Conservation (phyloP, 2,888 invertebrate genomes). For the Rotaria magnacalcarata region DNA sequence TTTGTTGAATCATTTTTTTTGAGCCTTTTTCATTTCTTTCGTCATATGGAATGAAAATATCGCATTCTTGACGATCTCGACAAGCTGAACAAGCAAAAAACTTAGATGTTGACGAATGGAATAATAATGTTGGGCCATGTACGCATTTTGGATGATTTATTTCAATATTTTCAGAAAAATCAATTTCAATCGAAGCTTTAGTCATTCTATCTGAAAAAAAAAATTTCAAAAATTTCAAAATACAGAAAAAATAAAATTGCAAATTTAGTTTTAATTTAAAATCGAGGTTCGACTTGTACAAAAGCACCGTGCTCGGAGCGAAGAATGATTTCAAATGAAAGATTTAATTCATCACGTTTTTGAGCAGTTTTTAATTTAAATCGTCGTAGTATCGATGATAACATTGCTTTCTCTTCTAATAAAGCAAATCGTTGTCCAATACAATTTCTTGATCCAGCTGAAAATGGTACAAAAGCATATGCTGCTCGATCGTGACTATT, state of each 20-base stretch:
- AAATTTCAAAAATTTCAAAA: no score
- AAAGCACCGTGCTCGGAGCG: constrained; percentile 65
- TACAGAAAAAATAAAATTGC: no score
- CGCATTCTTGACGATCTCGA: constrained; percentile 73
- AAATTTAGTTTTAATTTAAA: not conserved
- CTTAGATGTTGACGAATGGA: constrained; percentile 57
- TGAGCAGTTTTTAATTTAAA: constrained; percentile 64
- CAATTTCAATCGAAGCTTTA: not conserved
- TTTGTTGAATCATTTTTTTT: not conserved
- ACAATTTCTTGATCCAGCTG: constrained; percentile 61
- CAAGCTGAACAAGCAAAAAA: constrained; percentile 80
- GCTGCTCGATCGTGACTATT: constrained; percentile 70
- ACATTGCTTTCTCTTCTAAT: constrained; percentile 62
- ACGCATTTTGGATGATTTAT: not conserved
- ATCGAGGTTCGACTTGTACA: constrained; percentile 54
- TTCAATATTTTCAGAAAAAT: constrained; percentile 18
- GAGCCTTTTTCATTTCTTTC: constrained; percentile 47
- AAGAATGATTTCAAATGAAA: constrained; percentile 66
- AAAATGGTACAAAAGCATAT: constrained; percentile 61
- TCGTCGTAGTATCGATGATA: constrained; percentile 64
- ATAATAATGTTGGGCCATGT: constrained; percentile 68
- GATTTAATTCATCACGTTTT: constrained; percentile 63
- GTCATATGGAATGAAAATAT: constrained; percentile 67
- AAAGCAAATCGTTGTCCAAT: constrained; percentile 61
- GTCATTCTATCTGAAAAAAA: not conserved